Base-by-base conservation (phyloP, 2,113 vertebrate genomes). In the Sylvilagus bachmani region DNA sequence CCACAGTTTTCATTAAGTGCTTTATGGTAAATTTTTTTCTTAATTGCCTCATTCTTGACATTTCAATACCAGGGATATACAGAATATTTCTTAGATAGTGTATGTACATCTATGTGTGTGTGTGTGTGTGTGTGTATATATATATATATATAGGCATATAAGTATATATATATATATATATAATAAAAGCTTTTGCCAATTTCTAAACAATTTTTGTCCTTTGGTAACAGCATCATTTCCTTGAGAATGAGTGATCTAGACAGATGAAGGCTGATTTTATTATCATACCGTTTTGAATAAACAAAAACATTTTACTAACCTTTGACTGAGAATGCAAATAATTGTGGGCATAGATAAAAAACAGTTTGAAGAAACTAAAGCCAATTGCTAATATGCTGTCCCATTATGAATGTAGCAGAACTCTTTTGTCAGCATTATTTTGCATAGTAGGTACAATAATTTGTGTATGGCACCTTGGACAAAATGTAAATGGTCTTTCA, bases 401-500 rank as follows among this genome's bases (percentile, higher is more conserved):
- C 71, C 89, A 44, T 49, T 87, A 53, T 29, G n/a, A 88, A 90
- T 5, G 36, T 58, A 49, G 44, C 61, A 27, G 31, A 33, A 2
- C 22, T 49, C 62, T 73, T 75, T 58, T 78, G 33, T 22, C 19
- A n/a, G 31, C 24, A 11, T 55, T 85, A n/a, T 78, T 94, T 96
- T 79, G 38, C 79, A 38, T 81, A 58, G 29, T 25, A 44, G 29
- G 55, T 14, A 6, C 16, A 38, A 53, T 24, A 9, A 86, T 91
- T 93, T 84, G 44, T 84, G 33, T 51, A 62, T 66, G n/a, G 58
- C 25, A 78, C 61, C 38, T 79, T 51, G 36, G 70, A 89, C 78
- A 94, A 91, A 91, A 69, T 31, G 62, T 49, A 64, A 83, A 96
- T 70, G 10, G 10, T 74, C 74, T 89, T 94, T 79, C 69, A 80